phyloP scores from a whole-genome alignment of 2,113 vertebrate genomes.

The Turdus rufiventris region DNA sequence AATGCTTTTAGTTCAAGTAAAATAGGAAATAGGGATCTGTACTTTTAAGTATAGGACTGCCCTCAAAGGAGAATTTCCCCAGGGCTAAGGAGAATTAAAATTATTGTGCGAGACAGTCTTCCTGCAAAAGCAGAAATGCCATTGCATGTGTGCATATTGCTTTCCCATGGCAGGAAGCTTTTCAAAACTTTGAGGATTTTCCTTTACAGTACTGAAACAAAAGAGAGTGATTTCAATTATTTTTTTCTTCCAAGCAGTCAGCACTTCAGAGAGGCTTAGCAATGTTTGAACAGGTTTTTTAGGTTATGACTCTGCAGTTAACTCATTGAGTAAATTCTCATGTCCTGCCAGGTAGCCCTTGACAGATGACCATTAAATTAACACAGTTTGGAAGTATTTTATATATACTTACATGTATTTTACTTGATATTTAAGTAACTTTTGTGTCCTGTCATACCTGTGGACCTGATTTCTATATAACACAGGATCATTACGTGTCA shows the following conservation, averaged over 20 bases:
- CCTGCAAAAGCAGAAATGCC: neutral
- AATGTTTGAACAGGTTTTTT: slow-evolving; percentile 37
- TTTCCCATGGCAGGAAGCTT: neutral
- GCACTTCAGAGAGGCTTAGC: neutral
- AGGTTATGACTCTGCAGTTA: slow-evolving; percentile 11
- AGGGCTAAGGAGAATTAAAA: neutral
- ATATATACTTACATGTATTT: neutral
- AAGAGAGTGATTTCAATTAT: neutral
- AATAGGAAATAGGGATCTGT: neutral
- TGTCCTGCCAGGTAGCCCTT: neutral
- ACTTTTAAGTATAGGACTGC: neutral
- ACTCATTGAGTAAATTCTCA: neutral
- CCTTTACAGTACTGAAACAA: neutral
- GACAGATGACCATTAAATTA: slow-evolving; percentile 19
- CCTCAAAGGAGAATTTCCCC: neutral
- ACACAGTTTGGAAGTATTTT: neutral
- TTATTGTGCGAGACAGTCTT: neutral
- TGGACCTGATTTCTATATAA: neutral
- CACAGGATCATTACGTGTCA: neutral
- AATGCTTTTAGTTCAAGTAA: neutral
- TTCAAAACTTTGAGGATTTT: neutral
- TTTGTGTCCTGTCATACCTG: neutral
- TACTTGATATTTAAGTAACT: neutral
- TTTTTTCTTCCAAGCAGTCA: neutral
- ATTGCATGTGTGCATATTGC: neutral